Evolutionary conservation across 2,797 vertebrate species (phyloP), one percentile per base, ranked within the genome.

Genomic region (Protonibea diacanthus): DNA sequence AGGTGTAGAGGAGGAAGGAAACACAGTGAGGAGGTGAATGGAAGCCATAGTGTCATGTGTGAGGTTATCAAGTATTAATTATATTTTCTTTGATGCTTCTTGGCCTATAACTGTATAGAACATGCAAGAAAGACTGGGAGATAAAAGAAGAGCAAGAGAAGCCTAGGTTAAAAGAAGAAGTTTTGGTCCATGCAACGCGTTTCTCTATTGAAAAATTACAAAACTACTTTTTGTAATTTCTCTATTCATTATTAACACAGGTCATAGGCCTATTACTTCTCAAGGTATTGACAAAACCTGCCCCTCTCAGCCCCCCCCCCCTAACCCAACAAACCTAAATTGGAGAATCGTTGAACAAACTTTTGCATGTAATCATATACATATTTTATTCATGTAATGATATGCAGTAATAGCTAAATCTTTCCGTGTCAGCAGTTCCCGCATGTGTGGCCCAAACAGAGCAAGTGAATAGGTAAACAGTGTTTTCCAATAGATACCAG

Each of bases 351-450:
- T 87, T 91, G 86, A 91, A 90, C 90, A 91, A 90, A 92, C 88
- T 85, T 91, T 89, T 88, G 87, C 85, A 80, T 89, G 85, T 87
- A 90, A 93, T 92, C 88, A 85, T 63, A 55, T 29, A 60, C 76
- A 92, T 93, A 86, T 94, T 93, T 92, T 93, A 94, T 94, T 92
- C 78, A 94, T 93, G 89, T 89, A 91, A 92, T 91, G 84, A 94
- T 91, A 92, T 90, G 86, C 89, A 81, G 87, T 91, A 78, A 90
- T 74, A 75, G 80, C 64, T 60, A 20, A 84, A 80, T 86, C 81
- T 68, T 55, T 69, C 69, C 1, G 9, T 64, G 87, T 93, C 92
- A 90, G 90, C 89, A 83, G 40, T 89, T 90, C 80, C 59, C 78
- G 87, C 74, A 51, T n/a, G 78, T 44, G 21, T 60, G 63, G 77